Percentiles rank a stretch among this genome's conserved stretches.
phyloP scores from a whole-genome alignment of 1,140 invertebrate genomes.

The Tenebrio molitor region DNA sequence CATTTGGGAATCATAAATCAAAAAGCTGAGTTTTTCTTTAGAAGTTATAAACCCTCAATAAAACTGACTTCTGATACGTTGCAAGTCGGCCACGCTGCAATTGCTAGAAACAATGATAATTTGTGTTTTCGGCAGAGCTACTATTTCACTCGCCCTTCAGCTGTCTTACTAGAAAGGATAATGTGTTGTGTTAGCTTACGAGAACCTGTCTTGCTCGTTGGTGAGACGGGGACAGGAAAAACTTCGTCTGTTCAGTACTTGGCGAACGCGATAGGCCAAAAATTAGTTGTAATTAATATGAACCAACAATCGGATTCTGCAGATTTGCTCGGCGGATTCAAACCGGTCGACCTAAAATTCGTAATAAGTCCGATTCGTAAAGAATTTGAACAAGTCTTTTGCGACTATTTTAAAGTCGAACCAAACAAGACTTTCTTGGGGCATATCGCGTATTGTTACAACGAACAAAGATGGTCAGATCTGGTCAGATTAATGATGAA shows the following conservation, averaged over 20 bases:
- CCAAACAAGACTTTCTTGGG: slow-evolving; percentile 89
- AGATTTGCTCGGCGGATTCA: slow-evolving; percentile 97
- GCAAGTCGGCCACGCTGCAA: slow-evolving; percentile 55
- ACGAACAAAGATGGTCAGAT: slow-evolving; percentile 79
- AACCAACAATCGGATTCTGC: slow-evolving; percentile 98
- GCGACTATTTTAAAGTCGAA: slow-evolving; percentile 81
- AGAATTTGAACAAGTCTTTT: slow-evolving; percentile 90
- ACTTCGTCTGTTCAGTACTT: slow-evolving; percentile 97
- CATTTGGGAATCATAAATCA: slow-evolving; percentile 86
- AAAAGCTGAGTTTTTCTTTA: slow-evolving; percentile 86
- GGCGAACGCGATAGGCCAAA: slow-evolving; percentile 85
- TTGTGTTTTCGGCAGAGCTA: slow-evolving; percentile 73
- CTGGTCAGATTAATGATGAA: slow-evolving; percentile 84
- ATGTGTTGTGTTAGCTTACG: slow-evolving; percentile 83
- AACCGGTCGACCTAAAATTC: slow-evolving; percentile 93
- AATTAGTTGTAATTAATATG: slow-evolving; percentile 97
- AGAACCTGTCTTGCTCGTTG: slow-evolving; percentile 95
- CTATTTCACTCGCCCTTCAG: slow-evolving; percentile 85
- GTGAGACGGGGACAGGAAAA: slow-evolving; percentile 99
- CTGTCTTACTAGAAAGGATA: slow-evolving; percentile 89
- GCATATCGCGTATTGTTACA: slow-evolving; percentile 83
- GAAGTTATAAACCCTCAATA: slow-evolving; percentile 84
- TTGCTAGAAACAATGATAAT: slow-evolving; percentile 63
- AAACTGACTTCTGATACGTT: slow-evolving; percentile 64
- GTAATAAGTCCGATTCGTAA: slow-evolving; percentile 83